Conservation (phyloP, 1,140 invertebrate species). For the Drosophila sechellia region DNA sequence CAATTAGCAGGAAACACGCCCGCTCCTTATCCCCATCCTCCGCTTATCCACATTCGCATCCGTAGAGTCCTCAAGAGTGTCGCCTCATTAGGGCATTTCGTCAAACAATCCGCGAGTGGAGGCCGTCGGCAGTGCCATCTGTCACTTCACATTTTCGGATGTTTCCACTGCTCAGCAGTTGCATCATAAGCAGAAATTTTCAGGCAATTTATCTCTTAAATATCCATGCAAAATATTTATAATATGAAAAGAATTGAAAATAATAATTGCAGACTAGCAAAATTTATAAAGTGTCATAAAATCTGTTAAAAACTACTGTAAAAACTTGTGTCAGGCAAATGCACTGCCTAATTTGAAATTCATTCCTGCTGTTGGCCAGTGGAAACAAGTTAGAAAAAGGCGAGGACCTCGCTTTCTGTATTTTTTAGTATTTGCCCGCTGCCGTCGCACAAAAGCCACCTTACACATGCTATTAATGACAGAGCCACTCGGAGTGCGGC, state of each 20-base stretch:
- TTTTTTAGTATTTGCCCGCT: conserved; percentile 32
- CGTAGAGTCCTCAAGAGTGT: conserved; percentile 24
- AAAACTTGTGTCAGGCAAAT: background rate
- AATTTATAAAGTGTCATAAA: no score
- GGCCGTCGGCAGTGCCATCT: conserved; percentile 21
- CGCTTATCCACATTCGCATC: background rate
- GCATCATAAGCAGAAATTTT: no score
- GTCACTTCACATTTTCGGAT: conserved; percentile 18
- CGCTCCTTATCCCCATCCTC: conserved; percentile 3
- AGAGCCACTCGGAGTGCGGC: conserved; percentile 16
- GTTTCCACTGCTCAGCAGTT: conserved; percentile 16
- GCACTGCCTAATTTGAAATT: background rate
- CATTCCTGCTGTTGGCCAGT: conserved; percentile 1
- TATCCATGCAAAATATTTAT: background rate
- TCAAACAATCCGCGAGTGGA: conserved; percentile 38
- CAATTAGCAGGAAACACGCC: conserved; percentile 35
- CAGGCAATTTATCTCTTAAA: background rate
- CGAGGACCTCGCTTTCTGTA: conserved; percentile 1
- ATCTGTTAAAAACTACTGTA: no score
- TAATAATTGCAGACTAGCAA: no score
- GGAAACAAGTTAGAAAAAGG: conserved; percentile 17
- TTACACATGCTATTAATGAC: conserved; percentile 48
- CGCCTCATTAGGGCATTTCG: conserved; percentile 43
- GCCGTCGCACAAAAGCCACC: conserved; percentile 43
- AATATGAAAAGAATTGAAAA: no score